Conservation (phyloP, 2,888 invertebrate genomes). For the Ophion ventricosus region DNA sequence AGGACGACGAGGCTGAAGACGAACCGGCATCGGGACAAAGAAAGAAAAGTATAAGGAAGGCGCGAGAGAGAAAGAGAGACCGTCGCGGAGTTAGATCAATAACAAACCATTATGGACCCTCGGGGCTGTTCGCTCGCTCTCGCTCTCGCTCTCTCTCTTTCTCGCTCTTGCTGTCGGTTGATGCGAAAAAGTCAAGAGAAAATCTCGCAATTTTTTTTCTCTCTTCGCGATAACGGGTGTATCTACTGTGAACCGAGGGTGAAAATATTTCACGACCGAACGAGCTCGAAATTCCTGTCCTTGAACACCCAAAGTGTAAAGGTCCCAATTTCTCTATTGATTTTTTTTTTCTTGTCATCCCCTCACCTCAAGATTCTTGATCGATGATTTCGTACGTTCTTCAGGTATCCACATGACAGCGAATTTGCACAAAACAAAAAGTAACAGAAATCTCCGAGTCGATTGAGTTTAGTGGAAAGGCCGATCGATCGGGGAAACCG, state of each 20-base stretch:
- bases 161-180: constrained; percentile 36
- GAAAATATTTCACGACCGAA: constrained; percentile 28
- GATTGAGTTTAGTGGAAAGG: constrained; percentile 2
- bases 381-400: constrained; percentile 57
- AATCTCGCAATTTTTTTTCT: constrained; percentile 43
- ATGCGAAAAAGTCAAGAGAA: constrained; percentile 56
- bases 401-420: constrained; percentile 71
- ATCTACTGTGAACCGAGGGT: too few species aligned
- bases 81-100: constrained; percentile 80
- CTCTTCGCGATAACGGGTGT: constrained; percentile 26
- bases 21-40: constrained; percentile 66
- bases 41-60: constrained; percentile 77
- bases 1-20: constrained; percentile 67
- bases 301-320: constrained; percentile 21
- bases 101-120: constrained; percentile 81
- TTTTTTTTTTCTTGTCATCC: neutral
- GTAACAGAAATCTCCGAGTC: constrained; percentile 2
- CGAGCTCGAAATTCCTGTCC: constrained; percentile 7
- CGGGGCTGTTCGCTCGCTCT: constrained; percentile 70
- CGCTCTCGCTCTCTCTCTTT: constrained; percentile 48
- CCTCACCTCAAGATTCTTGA: constrained; percentile 57
- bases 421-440: constrained; percentile 45
- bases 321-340: neutral
- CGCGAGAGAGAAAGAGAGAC: constrained; percentile 37
- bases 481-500: constrained; percentile 12